Base-by-base conservation (phyloP, 2,797 vertebrate genomes). In the Crocodylus rhombifer region DNA sequence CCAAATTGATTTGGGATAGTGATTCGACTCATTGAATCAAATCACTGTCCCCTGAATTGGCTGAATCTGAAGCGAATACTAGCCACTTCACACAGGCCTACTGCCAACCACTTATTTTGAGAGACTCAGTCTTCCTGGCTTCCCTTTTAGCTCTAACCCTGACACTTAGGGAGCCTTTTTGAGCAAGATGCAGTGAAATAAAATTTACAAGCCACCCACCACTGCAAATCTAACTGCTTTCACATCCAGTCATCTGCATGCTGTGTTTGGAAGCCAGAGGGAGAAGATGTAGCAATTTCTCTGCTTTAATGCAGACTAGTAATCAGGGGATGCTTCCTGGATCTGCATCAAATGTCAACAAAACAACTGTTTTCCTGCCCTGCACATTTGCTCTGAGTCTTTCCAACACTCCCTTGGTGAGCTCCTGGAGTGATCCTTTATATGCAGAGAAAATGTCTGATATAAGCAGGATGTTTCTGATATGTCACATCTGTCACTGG, bases 401-500 rank as follows among this genome's bases (percentile, higher is more conserved):
- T 42, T 76, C 73, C 77, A 55, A 28, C 0, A 1, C 62, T 30
- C 55, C 63, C 64, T 74, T 15, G 25, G 36, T 23, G 25, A 42
- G 33, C 16, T 18, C 73, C 65, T 2, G 0, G 2, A 13, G 15
- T 61, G 64, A 84, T 63, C 62, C 67, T 86, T 61, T 78, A 62
- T 5, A 57, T 74, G 87, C 57, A 77, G 33, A 65, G 63, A 28
- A 82, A 20, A 84, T 51, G 26, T 42, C 16, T 18, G 62, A 33
- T 55, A 65, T 85, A 60, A 51, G 69, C 61, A 11, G 30, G 16
- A 84, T 77, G 91, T 3, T 81, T 94, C 88, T 88, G 88, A 78
- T 82, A 89, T 69, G 63, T 86, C 95, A 91, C 77, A 84, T 84
- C 86, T 87, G 77, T 80, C 92, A 88, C 81, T 14, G 85, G 28